A percentile compares a stretch with the other conserved stretches of the same genome.
phyloP scores from a whole-genome alignment of 2,797 vertebrate genomes.

The Anisognathus igniventris region DNA sequence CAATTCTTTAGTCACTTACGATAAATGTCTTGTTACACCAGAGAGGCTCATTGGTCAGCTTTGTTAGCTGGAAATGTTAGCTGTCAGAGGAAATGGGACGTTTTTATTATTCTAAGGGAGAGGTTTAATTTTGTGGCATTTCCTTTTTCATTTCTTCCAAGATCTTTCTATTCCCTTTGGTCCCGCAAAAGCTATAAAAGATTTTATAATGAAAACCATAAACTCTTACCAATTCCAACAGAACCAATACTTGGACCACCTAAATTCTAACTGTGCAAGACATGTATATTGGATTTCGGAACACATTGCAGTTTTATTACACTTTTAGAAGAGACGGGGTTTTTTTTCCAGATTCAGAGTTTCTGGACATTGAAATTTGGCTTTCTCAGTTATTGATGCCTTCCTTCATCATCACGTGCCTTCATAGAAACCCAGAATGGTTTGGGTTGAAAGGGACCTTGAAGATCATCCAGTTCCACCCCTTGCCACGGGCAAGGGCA shows the following conservation, averaged over 20 bases:
- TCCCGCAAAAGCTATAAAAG: not conserved
- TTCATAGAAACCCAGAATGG: not conserved
- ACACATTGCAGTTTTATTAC: not conserved
- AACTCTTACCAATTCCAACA: not conserved
- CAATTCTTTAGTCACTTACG: not conserved
- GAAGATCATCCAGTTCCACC: not conserved
- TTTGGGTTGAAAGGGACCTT: not conserved
- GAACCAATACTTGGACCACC: not conserved
- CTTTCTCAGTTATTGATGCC: not conserved
- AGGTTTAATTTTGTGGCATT: not conserved
- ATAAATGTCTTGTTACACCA: not conserved
- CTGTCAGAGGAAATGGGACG: not conserved
- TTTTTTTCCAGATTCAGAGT: not conserved
- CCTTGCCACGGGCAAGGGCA: not conserved
- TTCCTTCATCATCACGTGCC: constrained; percentile 20
- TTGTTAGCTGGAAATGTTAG: not conserved
- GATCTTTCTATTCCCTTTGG: not conserved
- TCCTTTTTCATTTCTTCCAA: not conserved
- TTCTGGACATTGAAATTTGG: not conserved
- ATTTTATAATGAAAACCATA: not conserved
- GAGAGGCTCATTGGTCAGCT: not conserved
- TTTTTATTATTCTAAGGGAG: not conserved
- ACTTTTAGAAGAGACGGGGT: not conserved
- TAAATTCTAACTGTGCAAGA: not conserved
- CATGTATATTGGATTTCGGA: not conserved